Evolutionary conservation across 37 sponge, comb jelly and placozoan species (phyloP).

Genomic region (Aphrocallistes beatrix): DNA sequence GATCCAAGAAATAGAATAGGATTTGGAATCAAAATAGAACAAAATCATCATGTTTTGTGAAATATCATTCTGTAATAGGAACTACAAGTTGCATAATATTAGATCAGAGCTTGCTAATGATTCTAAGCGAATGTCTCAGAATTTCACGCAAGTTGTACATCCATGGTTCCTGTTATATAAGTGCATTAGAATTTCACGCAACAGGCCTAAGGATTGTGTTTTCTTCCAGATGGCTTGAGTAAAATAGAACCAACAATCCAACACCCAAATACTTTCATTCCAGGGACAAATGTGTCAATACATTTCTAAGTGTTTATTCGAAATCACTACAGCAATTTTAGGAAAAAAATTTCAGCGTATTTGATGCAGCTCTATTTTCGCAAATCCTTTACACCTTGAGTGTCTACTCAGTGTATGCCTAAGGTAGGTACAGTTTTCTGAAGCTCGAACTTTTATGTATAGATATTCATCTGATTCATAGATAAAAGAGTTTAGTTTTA

Average conservation of each 20-base stretch:
- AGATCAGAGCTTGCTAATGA: too few species aligned
- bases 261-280: neutral
- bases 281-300: neutral
- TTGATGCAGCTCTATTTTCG: neutral
- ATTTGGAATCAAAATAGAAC: too few species aligned
- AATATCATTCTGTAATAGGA: too few species aligned
- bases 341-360: too few species aligned
- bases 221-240: neutral
- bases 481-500: neutral
- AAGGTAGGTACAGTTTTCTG: neutral
- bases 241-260: neutral
- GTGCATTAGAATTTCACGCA: too few species aligned
- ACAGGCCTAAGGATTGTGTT: neutral
- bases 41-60: too few species aligned
- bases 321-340: too few species aligned
- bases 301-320: neutral
- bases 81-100: too few species aligned
- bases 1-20: too few species aligned
- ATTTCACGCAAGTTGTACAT: too few species aligned
- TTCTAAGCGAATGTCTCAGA: too few species aligned
- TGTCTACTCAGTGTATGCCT: neutral
- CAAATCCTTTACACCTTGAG: neutral
- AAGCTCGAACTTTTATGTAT: neutral
- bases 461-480: neutral
- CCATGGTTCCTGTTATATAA: too few species aligned